A percentile compares a stretch with the other conserved stretches of the same genome.
These are phyloP conservation scores for Drosophila lacteicornis DNA, from an alignment of 1,140 invertebrate species.

Conservation along the genomic window DNA sequence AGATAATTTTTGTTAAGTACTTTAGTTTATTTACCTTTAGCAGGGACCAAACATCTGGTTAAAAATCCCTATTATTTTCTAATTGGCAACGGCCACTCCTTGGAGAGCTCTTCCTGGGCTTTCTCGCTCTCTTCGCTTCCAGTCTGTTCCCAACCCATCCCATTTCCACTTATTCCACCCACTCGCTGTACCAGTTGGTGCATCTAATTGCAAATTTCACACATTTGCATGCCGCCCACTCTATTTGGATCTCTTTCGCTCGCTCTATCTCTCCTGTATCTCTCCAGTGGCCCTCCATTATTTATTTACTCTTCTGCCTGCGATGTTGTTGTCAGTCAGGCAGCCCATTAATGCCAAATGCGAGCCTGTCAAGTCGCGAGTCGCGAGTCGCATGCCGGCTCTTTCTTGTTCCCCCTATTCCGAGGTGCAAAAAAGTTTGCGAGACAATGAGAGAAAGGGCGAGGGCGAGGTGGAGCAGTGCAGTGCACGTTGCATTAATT, in stretches of 20 bases:
- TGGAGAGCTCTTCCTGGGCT: too few relatives aligned
- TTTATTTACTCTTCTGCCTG: constrained; percentile 31
- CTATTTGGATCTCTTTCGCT: neutral
- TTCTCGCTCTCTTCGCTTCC: constrained; percentile 1
- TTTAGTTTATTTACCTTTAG: neutral
- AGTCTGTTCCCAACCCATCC: neutral
- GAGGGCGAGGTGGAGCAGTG: constrained; percentile 22
- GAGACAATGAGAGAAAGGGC: constrained; percentile 9
- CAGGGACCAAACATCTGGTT: neutral
- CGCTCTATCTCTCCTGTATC: neutral
- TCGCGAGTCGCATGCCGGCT: constrained; percentile 4
- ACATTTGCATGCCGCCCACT: constrained; percentile 63
- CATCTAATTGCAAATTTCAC: constrained; percentile 68
- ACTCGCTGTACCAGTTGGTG: constrained; percentile 26
- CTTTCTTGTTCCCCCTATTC: neutral
- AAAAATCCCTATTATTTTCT: neutral
- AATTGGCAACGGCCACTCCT: too few relatives aligned
- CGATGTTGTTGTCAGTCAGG: constrained; percentile 58
- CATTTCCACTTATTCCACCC: neutral
- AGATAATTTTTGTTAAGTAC: too few relatives aligned
- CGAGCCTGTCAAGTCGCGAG: constrained; percentile 72
- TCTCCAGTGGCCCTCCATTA: constrained; percentile 28
- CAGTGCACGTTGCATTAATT: constrained; percentile 82
- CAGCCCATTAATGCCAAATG: constrained; percentile 83
- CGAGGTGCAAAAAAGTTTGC: constrained; percentile 58